A percentile compares a stretch with the other conserved stretches of the same genome.
phyloP scores from a whole-genome alignment of 2,888 invertebrate species.

The Tuberolachnus salignus region DNA sequence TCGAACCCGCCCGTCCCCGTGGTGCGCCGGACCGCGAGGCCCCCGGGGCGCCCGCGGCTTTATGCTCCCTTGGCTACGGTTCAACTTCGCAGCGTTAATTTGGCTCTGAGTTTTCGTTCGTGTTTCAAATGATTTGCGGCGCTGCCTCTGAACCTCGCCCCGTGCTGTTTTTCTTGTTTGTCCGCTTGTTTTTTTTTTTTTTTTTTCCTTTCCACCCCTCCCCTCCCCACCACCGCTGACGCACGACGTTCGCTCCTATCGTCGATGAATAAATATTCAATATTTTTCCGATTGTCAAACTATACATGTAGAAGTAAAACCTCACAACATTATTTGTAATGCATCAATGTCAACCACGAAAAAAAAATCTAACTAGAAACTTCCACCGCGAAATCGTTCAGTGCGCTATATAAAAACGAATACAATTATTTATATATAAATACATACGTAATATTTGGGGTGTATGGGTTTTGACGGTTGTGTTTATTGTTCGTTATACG shows the following conservation, averaged over 20 bases:
- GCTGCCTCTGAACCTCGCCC: slow-evolving; percentile 35
- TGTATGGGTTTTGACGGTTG: no score
- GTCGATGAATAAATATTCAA: slow-evolving; percentile 46
- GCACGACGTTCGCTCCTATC: neutral
- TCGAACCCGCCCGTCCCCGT: slow-evolving; percentile 42
- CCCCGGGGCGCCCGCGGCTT: slow-evolving; percentile 49
- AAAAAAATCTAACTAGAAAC: neutral
- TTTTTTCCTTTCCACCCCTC: neutral
- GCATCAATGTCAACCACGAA: slow-evolving; percentile 14
- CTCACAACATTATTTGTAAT: slow-evolving; percentile 9
- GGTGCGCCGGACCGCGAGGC: slow-evolving; percentile 1
- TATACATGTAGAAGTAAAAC: neutral
- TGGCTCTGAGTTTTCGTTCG: slow-evolving; percentile 56
- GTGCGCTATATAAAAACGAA: no score
- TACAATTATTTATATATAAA: no score
- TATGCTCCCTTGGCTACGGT: slow-evolving; percentile 54
- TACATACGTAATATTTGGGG: no score
- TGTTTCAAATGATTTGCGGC: slow-evolving; percentile 56
- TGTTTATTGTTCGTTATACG: no score
- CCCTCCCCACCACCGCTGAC: neutral
- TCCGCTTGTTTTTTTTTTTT: neutral
- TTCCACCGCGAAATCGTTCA: no score
- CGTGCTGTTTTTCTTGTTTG: slow-evolving; percentile 40
- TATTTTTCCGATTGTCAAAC: slow-evolving; percentile 19
- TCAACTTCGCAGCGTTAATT: slow-evolving; percentile 56